Conservation (phyloP, 1,140 invertebrate species). For the Bilobella aurantiaca region DNA sequence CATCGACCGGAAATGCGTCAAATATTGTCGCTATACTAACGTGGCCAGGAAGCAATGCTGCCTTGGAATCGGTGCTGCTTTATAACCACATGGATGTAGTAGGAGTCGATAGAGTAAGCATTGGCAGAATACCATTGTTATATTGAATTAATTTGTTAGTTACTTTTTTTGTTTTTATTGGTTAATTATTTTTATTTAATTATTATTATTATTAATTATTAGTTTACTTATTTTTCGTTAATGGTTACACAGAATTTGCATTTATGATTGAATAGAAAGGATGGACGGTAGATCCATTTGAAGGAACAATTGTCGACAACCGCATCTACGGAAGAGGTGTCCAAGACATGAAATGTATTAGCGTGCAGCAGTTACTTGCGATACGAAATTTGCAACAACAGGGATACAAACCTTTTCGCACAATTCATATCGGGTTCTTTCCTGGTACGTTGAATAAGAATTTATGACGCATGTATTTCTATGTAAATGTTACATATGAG, state of each 20-base stretch:
- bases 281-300: conserved; percentile 72
- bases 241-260: background rate
- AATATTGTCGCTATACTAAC: conserved; percentile 67
- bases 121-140: too few species aligned
- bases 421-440: conserved; percentile 64
- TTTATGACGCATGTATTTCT: background rate
- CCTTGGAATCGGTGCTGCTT: conserved; percentile 60
- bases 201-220: background rate
- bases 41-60: conserved; percentile 60
- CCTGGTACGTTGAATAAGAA: conserved; percentile 61
- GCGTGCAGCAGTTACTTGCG: conserved; percentile 68
- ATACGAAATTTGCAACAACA: conserved; percentile 53
- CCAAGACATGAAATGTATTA: conserved; percentile 74
- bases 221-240: background rate
- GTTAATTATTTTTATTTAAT: background rate
- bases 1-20: conserved; percentile 43
- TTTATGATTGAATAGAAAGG: conserved; percentile 39
- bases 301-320: conserved; percentile 58
- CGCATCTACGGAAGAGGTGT: conserved; percentile 72
- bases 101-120: conserved; percentile 54
- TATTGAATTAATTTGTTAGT: too few species aligned
- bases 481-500: background rate
- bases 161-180: too few species aligned
- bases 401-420: conserved; percentile 50
- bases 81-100: conserved; percentile 96